phyloP scores from a whole-genome alignment of 2,888 invertebrate genomes.

The Xylota segnis region DNA sequence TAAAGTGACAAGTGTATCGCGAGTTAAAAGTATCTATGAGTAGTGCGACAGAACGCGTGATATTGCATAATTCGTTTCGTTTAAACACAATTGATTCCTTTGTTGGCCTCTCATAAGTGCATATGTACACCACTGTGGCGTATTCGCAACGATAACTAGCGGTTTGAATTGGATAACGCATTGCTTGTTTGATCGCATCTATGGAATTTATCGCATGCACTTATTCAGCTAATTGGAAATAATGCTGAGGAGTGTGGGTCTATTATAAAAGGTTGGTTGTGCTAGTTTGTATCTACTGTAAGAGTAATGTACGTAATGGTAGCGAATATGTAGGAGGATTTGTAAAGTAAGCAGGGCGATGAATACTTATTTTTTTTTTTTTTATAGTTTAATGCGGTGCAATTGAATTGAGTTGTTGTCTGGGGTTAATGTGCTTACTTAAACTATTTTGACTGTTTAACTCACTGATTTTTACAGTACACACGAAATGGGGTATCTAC shows the following conservation, averaged over 20 bases:
- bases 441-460: too few species aligned
- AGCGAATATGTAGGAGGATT: background rate
- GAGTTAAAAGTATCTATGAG: background rate
- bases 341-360: background rate
- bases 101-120: background rate
- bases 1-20: background rate
- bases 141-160: constrained; percentile 41
- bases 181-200: constrained; percentile 44
- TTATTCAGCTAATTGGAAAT: constrained; percentile 54
- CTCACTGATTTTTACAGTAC: too few species aligned
- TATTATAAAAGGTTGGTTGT: constrained; percentile 47
- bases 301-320: background rate
- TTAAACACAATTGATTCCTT: constrained; percentile 46
- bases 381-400: background rate
- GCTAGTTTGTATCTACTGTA: constrained; percentile 20
- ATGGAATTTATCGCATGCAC: constrained; percentile 50
- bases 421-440: background rate
- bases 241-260: constrained; percentile 52
- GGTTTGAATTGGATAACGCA: constrained; percentile 50
- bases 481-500: too few species aligned
- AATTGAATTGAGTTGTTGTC: background rate
- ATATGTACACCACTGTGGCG: constrained; percentile 22
- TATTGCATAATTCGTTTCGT: constrained; percentile 55
- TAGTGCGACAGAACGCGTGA: constrained; percentile 5
- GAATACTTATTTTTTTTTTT: too few species aligned